Percentiles rank a stretch among this genome's conserved stretches.
Conservation (phyloP, 2,113 vertebrate genomes). For the Probosciger aterrimus region DNA sequence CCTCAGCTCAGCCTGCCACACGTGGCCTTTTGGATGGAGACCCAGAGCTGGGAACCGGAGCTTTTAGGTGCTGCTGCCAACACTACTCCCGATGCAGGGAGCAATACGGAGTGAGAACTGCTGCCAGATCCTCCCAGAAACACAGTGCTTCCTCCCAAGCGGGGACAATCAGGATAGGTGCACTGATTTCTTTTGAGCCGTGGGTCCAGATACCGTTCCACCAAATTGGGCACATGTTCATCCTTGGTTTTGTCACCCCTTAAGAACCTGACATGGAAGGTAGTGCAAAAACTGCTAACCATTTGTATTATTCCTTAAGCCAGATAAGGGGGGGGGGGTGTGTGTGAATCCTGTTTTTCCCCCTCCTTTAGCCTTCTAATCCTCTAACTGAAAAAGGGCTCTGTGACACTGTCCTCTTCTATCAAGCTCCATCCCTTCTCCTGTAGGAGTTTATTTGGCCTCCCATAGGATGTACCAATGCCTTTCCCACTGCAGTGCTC, state of each 20-base stretch:
- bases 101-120: fast-evolving
- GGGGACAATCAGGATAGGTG: neutral
- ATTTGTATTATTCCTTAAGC: neutral
- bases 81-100: neutral
- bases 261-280: neutral
- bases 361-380: neutral
- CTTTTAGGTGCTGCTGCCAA: neutral
- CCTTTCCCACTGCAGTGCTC: neutral
- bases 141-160: fast-evolving
- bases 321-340: neutral
- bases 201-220: neutral
- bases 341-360: neutral
- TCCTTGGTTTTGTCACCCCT: neutral
- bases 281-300: neutral
- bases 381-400: neutral
- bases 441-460: neutral
- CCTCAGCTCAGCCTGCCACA: neutral
- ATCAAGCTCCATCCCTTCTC: fast-evolving
- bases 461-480: neutral
- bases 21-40: neutral
- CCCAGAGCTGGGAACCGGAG: neutral
- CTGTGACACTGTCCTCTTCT: neutral
- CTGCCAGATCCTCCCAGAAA: neutral
- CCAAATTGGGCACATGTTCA: neutral
- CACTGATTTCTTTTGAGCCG: fast-evolving